Percentiles rank a stretch among this genome's conserved stretches.
Evolutionary conservation across 2,797 vertebrate species (phyloP).

Genomic region (Sarcophilus harrisii): DNA sequence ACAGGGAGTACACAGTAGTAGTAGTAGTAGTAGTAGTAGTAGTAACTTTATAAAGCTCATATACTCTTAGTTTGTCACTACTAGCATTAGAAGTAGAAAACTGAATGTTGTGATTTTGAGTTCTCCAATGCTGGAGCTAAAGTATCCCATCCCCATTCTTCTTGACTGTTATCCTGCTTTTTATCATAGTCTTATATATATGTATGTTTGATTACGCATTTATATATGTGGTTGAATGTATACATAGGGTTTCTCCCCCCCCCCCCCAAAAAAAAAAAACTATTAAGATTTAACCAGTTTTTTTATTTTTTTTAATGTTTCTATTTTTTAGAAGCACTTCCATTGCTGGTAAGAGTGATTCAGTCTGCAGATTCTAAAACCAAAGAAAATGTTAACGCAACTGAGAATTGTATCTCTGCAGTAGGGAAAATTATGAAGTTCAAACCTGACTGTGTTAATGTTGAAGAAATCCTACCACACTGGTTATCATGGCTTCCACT

Average conservation of each 20-base stretch:
- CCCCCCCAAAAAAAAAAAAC: slow-evolving; percentile 23
- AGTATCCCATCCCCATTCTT: not conserved
- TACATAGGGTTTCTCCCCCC: not conserved
- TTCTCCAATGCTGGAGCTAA: not conserved
- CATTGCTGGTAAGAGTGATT: slow-evolving; percentile 95
- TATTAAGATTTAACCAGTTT: not conserved
- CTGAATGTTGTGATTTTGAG: not conserved
- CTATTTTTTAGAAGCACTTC: slow-evolving; percentile 92
- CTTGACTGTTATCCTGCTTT: not conserved
- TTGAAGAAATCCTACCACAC: slow-evolving; percentile 95
- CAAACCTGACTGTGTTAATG: slow-evolving; percentile 94
- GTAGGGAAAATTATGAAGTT: slow-evolving; percentile 98
- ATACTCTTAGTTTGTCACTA: not conserved
- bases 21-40: not conserved
- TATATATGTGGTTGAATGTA: not conserved
- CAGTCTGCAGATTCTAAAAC: slow-evolving; percentile 94
- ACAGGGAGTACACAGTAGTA: not conserved
- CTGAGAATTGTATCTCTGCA: slow-evolving; percentile 99
- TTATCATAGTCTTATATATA: not conserved
- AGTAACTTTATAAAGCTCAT: not conserved
- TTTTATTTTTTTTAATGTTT: slow-evolving; percentile 39
- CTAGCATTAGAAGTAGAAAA: not conserved
- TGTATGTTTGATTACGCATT: not conserved
- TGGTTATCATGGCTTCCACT: slow-evolving; percentile 99
- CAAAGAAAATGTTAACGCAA: slow-evolving; percentile 99